Base-by-base conservation (phyloP, 2,113 vertebrate species). In the Ia io region DNA sequence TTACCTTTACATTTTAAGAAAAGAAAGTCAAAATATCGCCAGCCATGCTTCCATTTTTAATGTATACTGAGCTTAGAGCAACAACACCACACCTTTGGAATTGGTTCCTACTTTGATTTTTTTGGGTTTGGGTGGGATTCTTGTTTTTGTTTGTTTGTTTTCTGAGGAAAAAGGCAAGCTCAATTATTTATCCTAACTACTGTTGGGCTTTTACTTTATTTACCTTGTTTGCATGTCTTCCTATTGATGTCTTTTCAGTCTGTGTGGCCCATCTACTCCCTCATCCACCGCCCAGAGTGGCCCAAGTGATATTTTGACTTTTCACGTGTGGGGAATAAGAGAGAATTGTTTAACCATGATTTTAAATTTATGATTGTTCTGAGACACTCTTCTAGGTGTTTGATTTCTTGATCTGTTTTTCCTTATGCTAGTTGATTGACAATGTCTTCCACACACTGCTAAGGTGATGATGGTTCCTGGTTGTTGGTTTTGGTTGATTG, bases 271-370 rank as follows among this genome's bases (percentile, higher is more conserved):
- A 25, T 70, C 35, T 47, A 6, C 80, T 37, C 76, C 63, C 35
- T 93, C 61, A 86, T 7, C 61, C 1, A 35, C 28, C 77, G 30
- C 42, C 32, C 42, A 82, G n/a, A 65, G 59, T 65, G 80, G 63
- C 74, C 73, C 37, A 95, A 92, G 97, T 98, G 97, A 96, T 98
- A 98, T 96, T 98, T 98, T 98, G 97, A 97, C 96, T 98, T 97
- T 97, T 97, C 97, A 95, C 63, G 35, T 96, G 90, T 83, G 37
- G 20, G n/a, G 9, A 93, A 69, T 90, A 40, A 59, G 51, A 98
- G 94, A 89, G 28, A 97, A 93, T 95, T 91, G 13, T 40, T 95
- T 98, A 97, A 95, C 92, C 92, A 91, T 95, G 96, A 96, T 71
- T 97, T 98, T 95, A 96, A 97, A 97, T 93, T 87, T 98, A 89